A percentile compares a stretch with the other conserved stretches of the same genome.
phyloP scores from a whole-genome alignment of 2,113 vertebrate genomes.

The Tupaia chinensis region DNA sequence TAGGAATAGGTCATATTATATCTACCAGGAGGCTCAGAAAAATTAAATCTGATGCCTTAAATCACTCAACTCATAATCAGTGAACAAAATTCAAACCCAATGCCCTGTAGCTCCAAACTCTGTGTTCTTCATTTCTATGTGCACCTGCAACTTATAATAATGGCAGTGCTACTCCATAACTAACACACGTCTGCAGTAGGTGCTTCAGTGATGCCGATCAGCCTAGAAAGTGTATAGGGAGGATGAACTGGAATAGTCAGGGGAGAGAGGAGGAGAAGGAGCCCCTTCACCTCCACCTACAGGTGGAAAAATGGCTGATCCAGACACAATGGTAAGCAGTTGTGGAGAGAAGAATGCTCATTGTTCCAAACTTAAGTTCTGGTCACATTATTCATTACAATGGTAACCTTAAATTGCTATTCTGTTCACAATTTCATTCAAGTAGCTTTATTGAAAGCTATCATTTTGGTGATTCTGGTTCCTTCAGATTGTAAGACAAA shows the following conservation, averaged over 20 bases:
- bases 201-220: background rate
- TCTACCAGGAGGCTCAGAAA: background rate
- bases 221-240: background rate
- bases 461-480: conserved; percentile 39
- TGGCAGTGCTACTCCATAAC: background rate
- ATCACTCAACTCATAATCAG: background rate
- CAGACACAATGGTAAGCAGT: background rate
- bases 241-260: background rate
- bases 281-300: background rate
- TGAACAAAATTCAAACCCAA: background rate
- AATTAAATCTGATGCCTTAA: background rate
- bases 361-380: background rate
- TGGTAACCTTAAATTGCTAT: background rate
- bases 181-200: background rate
- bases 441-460: background rate
- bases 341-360: background rate
- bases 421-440: background rate
- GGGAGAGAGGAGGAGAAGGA: background rate
- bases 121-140: background rate
- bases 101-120: background rate
- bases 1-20: background rate
- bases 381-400: background rate
- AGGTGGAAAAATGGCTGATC: background rate
- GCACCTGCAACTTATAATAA: background rate
- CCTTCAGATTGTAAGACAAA: conserved; percentile 7